phyloP scores from a whole-genome alignment of 2,113 vertebrate genomes.

The Bombycilla garrulus region DNA sequence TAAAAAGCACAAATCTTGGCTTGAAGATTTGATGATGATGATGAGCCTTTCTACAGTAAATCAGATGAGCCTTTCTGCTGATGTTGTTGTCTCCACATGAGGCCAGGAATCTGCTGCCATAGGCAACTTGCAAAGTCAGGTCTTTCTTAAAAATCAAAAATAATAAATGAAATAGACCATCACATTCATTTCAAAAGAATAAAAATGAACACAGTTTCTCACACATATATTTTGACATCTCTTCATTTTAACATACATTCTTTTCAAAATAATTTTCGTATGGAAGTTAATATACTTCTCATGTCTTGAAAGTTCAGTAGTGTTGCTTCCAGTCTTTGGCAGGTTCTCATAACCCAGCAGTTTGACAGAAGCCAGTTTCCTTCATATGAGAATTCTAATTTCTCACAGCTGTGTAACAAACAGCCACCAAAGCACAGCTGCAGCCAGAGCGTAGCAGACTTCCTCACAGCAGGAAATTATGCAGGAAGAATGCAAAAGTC shows the following conservation, averaged over 20 bases:
- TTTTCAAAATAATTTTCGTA: neutral
- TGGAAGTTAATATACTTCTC: neutral
- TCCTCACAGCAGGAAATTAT: neutral
- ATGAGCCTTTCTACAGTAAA: neutral
- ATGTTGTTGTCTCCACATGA: neutral
- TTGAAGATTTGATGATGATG: neutral
- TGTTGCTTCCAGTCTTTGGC: neutral
- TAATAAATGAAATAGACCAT: neutral
- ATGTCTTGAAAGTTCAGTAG: neutral
- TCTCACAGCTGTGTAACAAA: neutral
- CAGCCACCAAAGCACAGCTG: neutral
- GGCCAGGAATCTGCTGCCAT: neutral
- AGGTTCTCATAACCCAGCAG: neutral
- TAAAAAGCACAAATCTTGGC: neutral
- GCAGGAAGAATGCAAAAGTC: neutral
- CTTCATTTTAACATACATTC: neutral
- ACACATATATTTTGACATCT: neutral
- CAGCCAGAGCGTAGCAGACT: neutral
- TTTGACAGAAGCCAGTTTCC: neutral
- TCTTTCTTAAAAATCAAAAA: neutral
- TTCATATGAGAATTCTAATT: neutral
- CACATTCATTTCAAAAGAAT: neutral
- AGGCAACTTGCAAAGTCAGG: neutral
- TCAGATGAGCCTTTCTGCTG: neutral
- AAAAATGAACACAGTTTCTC: neutral